Evolutionary conservation across 2,113 vertebrate genomes (phyloP), one percentile per base, ranked within the genome.

Genomic region (Dasyornis broadbenti): DNA sequence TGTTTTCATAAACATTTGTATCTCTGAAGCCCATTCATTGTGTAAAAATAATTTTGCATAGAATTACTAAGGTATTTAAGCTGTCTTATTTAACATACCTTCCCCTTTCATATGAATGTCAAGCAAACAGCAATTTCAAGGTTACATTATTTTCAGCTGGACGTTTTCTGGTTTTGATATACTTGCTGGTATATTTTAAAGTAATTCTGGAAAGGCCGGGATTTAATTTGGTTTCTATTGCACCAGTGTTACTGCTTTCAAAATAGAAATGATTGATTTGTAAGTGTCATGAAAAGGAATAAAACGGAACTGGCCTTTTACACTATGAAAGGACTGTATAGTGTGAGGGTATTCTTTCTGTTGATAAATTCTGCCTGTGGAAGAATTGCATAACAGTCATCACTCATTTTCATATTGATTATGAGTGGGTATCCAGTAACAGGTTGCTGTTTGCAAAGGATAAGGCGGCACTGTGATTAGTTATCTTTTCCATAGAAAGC

Each of bases 381-480:
- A 95, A 96, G 93, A 95, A 95, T 96, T 96, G 92, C 80, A 24
- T 84, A 96, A 96, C 60, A 70, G 92, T 92, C 93, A 89, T 92
- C 89, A 95, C 89, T 97, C 92, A 93, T 98, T 98, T 98, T 97
- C 86, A 83, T 97, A 95, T 97, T 96, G 97, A 97, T 96, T 96
- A 73, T 95, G 84, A 94, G 77, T 76, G 72, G 89, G 47, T 66
- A 93, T 96, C 83, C 96, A 82, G 75, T 95, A 97, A 37, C 83
- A 85, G 96, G 96, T 95, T 97, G 92, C 97, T 98, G 97, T 96
- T 98, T 96, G 89, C 82, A 72, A 81, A 96, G 97, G 97, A 97
- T 97, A 97, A 97, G 96, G 93, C 31, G 4, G 56, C 61, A 23
- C 89, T 96, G 37, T 97, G 97, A 96, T 97, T 97, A 97, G 96